These are phyloP conservation scores for Bicyclus anynana DNA, from an alignment of 1,140 invertebrate genomes.

Conservation along the genomic window DNA sequence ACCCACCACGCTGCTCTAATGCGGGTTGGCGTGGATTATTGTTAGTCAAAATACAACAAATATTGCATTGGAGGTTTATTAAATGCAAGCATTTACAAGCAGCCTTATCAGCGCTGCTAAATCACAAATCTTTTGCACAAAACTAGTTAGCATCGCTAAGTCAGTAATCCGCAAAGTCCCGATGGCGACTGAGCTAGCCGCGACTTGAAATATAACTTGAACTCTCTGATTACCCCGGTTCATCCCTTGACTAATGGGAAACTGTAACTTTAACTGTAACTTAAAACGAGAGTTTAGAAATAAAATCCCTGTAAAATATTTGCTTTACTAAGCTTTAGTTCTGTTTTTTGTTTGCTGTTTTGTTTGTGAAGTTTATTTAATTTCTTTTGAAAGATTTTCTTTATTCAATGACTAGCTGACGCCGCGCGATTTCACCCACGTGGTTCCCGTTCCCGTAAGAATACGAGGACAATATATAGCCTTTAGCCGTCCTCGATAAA, in stretches of 20 bases:
- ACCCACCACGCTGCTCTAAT: too few relatives aligned
- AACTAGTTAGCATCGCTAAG: not conserved
- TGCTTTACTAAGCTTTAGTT: not conserved
- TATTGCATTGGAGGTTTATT: not conserved
- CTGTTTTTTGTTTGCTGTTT: too few relatives aligned
- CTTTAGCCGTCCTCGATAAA: too few relatives aligned
- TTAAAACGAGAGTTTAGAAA: not conserved
- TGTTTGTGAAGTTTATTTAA: too few relatives aligned
- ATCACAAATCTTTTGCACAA: not conserved
- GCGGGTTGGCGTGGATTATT: too few relatives aligned
- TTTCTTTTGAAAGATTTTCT: too few relatives aligned
- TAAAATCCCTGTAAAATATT: slow-evolving; percentile 5
- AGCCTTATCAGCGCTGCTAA: not conserved
- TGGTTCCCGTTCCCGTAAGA: too few relatives aligned
- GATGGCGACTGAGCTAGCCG: slow-evolving; percentile 1
- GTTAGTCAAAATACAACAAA: too few relatives aligned
- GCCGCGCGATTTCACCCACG: too few relatives aligned
- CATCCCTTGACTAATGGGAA: slow-evolving; percentile 8
- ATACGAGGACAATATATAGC: too few relatives aligned
- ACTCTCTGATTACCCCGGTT: slow-evolving; percentile 15
- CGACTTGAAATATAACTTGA: slow-evolving; percentile 16
- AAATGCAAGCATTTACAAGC: not conserved
- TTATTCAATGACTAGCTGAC: too few relatives aligned
- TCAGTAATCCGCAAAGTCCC: not conserved
- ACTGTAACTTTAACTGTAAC: slow-evolving; percentile 1